phyloP scores from a whole-genome alignment of 2,797 vertebrate genomes.

The Petrocephalus sullivani region DNA sequence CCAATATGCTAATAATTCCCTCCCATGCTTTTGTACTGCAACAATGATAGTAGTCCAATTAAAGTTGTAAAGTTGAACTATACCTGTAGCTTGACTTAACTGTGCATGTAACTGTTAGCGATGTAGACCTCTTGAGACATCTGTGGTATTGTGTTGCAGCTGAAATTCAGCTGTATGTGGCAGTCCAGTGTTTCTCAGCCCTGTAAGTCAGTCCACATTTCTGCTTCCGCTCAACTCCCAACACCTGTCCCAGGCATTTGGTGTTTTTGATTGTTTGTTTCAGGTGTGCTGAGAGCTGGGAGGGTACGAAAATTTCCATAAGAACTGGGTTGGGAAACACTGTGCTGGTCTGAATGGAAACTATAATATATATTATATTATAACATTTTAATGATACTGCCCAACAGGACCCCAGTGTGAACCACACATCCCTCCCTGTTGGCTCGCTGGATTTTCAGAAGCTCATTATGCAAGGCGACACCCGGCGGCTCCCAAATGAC shows the following conservation, averaged over 20 bases:
- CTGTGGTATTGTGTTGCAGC: not conserved
- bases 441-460: slow-evolving; percentile 98
- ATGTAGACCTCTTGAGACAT: not conserved
- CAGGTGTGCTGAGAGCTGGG: not conserved
- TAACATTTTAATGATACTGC: not conserved
- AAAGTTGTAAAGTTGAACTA: too few species aligned
- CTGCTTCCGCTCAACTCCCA: not conserved
- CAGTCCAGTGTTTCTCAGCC: not conserved
- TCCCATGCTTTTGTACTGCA: too few species aligned
- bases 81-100: too few species aligned
- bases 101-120: not conserved
- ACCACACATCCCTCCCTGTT: slow-evolving; percentile 87
- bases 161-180: not conserved
- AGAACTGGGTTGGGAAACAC: not conserved
- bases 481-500: slow-evolving; percentile 91
- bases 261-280: not conserved
- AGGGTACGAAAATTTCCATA: not conserved
- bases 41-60: too few species aligned
- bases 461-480: slow-evolving; percentile 99
- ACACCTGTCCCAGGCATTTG: not conserved
- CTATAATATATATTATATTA: too few species aligned
- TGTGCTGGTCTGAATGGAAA: not conserved
- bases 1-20: too few species aligned
- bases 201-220: not conserved
- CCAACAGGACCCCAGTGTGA: slow-evolving; percentile 85